Base-by-base conservation (phyloP, 2,113 vertebrate species). In the Channa maculata region DNA sequence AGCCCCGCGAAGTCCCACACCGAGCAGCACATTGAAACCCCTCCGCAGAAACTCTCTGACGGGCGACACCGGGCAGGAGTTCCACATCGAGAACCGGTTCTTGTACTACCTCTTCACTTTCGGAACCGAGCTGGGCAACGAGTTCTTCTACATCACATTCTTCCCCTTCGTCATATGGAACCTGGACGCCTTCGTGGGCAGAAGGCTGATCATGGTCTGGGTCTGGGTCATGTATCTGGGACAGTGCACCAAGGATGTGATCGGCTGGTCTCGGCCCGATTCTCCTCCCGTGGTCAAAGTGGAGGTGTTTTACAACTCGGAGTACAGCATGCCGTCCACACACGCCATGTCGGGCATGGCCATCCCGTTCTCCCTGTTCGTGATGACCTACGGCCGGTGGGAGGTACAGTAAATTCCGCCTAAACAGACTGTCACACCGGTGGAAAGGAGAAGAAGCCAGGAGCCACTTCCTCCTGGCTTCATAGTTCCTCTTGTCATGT, bases 301-400 rank as follows among this genome's bases (percentile, higher is more conserved):
- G 92, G 98, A 99, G 91, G 90, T 98, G 83, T 98, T 98, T 77
- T 99, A 99, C 92, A 97, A 98, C 94, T 98, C 97, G 0, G 98
- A 99, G 91, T 99, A 99, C 93, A 96, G 98, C 93, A 97, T 99
- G 98, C 98, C 98, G 39, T 99, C 98, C 82, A 99, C 98, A 0
- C 98, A 99, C 79, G 98, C 98, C 92, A 99, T 99, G 98, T 96
- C 98, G 0, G 96, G 96, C 82, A 98, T 98, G 0, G 97, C 96
- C 92, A 97, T 99, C 84, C 98, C 98, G 65, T 88, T 98, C 85
- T 79, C 95, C 1, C 92, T 99, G 0, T 85, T 99, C 82, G 91
- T 97, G 75, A 92, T 99, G 88, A 97, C 96, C 90, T 94, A 92
- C 33, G 93, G 93, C 89, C 94, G 97, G 66, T 99, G 97, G 97